Base-by-base conservation (phyloP, 92 coral and sea anemone genomes). In the Palythoa heliodiscus region DNA sequence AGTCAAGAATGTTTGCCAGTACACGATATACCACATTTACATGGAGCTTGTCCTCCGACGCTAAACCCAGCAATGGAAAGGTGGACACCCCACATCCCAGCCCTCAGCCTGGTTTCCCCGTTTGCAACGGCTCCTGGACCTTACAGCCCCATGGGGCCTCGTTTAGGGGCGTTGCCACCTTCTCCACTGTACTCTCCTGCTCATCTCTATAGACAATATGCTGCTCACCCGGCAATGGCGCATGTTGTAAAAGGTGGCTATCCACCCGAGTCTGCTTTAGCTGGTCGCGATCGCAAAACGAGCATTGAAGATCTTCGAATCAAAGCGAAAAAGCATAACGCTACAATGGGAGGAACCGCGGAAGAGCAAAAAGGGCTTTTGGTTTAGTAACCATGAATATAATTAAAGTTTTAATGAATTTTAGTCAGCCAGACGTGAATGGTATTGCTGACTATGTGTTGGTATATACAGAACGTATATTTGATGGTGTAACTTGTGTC, bases 31-130 rank as follows among this genome's bases (percentile, higher is more conserved):
- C 98, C 91, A 5, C 95, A 88, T 22, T 74, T 88, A 16, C 89
- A 89, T 22, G 90, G 92, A 0, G 73, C 95, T 67, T 89, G 85
- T 20, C 82, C 81, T 23, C 86, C 88, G 1, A 68, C 86, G 63
- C 88, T 93, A 5, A 68, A 83, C 48, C 81, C 91, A 5, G 53
- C 95, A 16, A 76, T 89, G 77, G 98, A 94, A 13, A 70, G 95
- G 73, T 94, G 98, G 98, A 82, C 78, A 79, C 95, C 93, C 38
- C 98, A 94, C 52, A 91, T 94, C 14, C 98, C 98, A 22, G 98
- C 98, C 19, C 93, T 94, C 11, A 94, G 98, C 87, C 89, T 94
- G 16, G 93, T 94, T 80, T 94, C 98, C 3, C 98, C 98, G 23
- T 94, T 86, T 76, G 95, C 98, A 73, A 87, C 95, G 39, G 92